Percentiles rank a stretch among this genome's conserved stretches.
These are phyloP conservation scores for Loripinus fragilis DNA, from an alignment of 2,888 invertebrate genomes.

Conservation along the genomic window DNA sequence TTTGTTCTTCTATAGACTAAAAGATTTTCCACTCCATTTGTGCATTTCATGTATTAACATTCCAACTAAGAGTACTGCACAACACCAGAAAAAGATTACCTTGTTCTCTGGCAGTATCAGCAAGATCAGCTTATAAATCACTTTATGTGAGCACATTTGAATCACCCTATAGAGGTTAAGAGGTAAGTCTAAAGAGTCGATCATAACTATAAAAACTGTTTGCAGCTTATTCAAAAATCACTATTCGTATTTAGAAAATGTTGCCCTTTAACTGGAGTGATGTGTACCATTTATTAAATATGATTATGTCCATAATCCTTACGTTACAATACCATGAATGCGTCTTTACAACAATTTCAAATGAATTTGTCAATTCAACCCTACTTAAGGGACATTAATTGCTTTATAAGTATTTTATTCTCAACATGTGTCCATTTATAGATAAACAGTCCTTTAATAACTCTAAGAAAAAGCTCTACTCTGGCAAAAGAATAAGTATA, in stretches of 20 bases:
- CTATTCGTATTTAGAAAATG: too few species aligned
- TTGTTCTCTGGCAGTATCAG: too few species aligned
- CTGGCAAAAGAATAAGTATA: too few species aligned
- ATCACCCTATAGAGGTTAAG: too few species aligned
- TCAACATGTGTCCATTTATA: background rate
- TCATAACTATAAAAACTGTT: too few species aligned
- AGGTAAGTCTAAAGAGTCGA: too few species aligned
- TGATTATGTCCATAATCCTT: background rate
- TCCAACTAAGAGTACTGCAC: background rate
- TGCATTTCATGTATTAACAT: slow-evolving; percentile 3
- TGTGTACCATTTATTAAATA: background rate
- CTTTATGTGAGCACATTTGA: too few species aligned
- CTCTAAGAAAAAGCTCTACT: background rate
- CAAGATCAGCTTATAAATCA: too few species aligned
- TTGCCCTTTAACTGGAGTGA: too few species aligned
- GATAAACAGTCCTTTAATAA: background rate
- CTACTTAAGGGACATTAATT: background rate
- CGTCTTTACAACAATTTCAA: background rate
- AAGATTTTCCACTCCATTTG: background rate
- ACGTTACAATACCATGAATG: background rate
- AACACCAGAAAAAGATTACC: too few species aligned
- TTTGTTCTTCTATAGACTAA: too few species aligned
- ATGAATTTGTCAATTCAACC: slow-evolving; percentile 13
- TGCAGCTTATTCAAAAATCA: too few species aligned
- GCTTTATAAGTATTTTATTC: background rate